phyloP scores from a whole-genome alignment of 2,888 invertebrate genomes.

The Rhaphigaster nebulosa region DNA sequence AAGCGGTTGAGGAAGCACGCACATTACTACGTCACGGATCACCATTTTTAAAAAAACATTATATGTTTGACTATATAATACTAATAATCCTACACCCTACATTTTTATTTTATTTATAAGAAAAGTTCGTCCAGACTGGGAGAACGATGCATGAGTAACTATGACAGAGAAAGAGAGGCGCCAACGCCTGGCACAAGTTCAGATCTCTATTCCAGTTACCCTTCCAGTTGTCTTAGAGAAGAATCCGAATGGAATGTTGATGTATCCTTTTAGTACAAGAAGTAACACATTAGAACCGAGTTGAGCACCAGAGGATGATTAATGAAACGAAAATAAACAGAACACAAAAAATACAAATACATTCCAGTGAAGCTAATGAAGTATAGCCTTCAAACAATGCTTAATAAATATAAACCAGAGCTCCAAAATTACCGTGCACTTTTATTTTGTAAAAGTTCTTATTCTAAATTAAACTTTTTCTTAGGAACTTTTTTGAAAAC shows the following conservation, averaged over 20 bases:
- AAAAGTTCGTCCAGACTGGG: not conserved
- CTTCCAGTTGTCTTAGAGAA: not conserved
- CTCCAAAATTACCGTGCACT: no score
- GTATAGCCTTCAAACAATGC: not conserved
- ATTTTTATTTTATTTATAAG: not conserved
- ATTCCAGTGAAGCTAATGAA: not conserved
- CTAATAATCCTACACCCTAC: no score
- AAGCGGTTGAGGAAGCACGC: no score
- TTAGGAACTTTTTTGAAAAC: no score
- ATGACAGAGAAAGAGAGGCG: not conserved
- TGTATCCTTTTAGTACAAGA: not conserved
- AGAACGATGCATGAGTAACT: not conserved
- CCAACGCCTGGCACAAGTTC: constrained; percentile 26
- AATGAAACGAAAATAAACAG: not conserved
- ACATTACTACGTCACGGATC: no score
- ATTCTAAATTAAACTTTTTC: no score
- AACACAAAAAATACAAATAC: not conserved
- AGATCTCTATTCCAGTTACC: constrained; percentile 20
- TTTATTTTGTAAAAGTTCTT: no score
- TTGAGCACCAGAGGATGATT: not conserved
- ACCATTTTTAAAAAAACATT: no score
- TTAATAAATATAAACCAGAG: no score
- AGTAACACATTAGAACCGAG: not conserved
- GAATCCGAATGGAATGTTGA: constrained; percentile 12
- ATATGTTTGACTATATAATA: no score